Evolutionary conservation across 1,140 invertebrate genomes (phyloP), one percentile per base, ranked within the genome.

Genomic region (Schlechtendalia chinensis): DNA sequence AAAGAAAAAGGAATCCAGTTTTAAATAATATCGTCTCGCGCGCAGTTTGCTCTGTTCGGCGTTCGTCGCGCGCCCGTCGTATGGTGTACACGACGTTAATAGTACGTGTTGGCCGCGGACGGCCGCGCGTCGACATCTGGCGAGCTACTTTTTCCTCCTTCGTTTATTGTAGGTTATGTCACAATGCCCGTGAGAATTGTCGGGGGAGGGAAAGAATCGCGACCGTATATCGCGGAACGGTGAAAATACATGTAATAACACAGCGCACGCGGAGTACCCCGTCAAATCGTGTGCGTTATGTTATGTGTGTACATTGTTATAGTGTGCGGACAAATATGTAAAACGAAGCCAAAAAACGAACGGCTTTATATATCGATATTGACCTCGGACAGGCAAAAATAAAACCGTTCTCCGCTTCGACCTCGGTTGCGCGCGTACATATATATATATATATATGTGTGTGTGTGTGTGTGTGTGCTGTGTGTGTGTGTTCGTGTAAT

Each of bases 1-100:
- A 72, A 24, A 61, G 45, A 63, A 79, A 17, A 54, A 72, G 22
- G 24, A 72, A 79, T 79, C 75, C 58, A 79, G 75, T 79, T 79
- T 79, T 79, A 79, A 39, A 79, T 79, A 79, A 61, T 79, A 79
- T 39, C 39, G 32, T 24, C 56, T 32, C n/a, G 29, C 14, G 32
- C 54, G 22, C 27, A 45, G 54, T 45, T 45, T 27, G 56, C 74
- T n/a, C n/a, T n/a, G n/a, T n/a, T n/a, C n/a, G n/a, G 22, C 32
- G 71, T 58, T 12, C 50, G 12, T n/a, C 22, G 50, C 27, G 45
- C 71, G 22, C 22, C 10, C 17, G 8, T 24, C 16, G 22, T 12
- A 53, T 50, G 67, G n/a, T n/a, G n/a, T n/a, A n/a, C n/a, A n/a
- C n/a, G n/a, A n/a, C n/a, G n/a, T n/a, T n/a, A n/a, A n/a, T n/a